Evolutionary conservation across 2,113 vertebrate species (phyloP).

Genomic region (Aegithalos caudatus): DNA sequence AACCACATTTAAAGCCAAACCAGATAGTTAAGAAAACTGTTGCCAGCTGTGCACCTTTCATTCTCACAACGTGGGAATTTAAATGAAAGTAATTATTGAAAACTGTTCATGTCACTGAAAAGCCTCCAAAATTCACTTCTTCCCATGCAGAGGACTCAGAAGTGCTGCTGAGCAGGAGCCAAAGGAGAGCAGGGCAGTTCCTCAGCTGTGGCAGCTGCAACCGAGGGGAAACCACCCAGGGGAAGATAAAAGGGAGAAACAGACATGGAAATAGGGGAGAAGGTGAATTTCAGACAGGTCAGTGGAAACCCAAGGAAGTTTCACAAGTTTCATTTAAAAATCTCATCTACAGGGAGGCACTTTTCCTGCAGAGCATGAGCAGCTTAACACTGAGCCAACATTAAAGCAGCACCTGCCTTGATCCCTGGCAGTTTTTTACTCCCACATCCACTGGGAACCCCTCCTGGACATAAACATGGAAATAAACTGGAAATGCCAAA

Average conservation of each 20-base stretch:
- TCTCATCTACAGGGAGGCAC: background rate
- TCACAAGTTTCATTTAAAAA: background rate
- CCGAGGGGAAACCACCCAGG: background rate
- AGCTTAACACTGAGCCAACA: background rate
- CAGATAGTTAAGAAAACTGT: background rate
- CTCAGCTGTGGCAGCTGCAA: background rate
- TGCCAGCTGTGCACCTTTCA: background rate
- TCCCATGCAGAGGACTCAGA: background rate
- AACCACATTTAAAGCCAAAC: background rate
- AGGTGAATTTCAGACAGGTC: background rate
- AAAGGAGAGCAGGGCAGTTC: background rate
- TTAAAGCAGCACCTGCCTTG: background rate
- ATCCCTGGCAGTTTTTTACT: background rate
- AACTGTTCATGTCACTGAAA: background rate
- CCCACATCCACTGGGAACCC: background rate
- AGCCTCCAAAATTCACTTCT: background rate
- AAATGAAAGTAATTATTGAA: background rate
- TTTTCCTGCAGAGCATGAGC: background rate
- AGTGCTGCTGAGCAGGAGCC: background rate
- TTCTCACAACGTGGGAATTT: background rate
- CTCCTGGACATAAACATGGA: background rate
- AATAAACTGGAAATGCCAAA: background rate
- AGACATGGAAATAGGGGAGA: fast-evolving
- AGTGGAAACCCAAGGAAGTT: background rate
- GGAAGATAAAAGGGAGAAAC: background rate